These are phyloP conservation scores for Rhabdornis inornatus DNA, from an alignment of 2,113 vertebrate genomes.

Conservation along the genomic window DNA sequence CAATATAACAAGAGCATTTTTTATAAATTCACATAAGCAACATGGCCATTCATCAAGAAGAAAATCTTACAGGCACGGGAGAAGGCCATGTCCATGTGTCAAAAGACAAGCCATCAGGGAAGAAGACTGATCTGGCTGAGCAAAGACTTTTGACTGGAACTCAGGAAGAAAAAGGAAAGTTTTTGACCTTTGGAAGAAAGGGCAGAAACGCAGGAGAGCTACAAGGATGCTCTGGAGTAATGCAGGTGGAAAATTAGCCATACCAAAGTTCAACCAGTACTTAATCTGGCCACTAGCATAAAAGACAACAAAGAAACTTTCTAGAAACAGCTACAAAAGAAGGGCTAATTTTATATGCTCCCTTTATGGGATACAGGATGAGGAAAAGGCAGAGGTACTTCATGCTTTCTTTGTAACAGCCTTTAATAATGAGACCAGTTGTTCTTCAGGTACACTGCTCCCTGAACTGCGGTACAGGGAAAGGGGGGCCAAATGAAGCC, in stretches of 20 bases:
- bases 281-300: neutral
- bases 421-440: neutral
- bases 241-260: neutral
- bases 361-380: neutral
- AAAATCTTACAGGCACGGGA: neutral
- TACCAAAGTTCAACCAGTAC: neutral
- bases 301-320: neutral
- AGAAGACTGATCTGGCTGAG: neutral
- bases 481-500: neutral
- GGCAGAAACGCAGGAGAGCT: neutral
- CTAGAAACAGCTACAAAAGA: neutral
- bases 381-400: neutral
- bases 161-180: neutral
- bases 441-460: neutral
- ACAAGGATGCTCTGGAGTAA: neutral
- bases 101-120: neutral
- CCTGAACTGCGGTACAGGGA: too few species aligned
- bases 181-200: neutral
- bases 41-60: neutral
- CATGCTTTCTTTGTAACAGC: neutral
- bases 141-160: neutral
- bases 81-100: neutral
- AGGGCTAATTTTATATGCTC: neutral
- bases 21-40: neutral
- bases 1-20: neutral